phyloP scores from a whole-genome alignment of 2,797 vertebrate genomes.

The Oreochromis grahami region DNA sequence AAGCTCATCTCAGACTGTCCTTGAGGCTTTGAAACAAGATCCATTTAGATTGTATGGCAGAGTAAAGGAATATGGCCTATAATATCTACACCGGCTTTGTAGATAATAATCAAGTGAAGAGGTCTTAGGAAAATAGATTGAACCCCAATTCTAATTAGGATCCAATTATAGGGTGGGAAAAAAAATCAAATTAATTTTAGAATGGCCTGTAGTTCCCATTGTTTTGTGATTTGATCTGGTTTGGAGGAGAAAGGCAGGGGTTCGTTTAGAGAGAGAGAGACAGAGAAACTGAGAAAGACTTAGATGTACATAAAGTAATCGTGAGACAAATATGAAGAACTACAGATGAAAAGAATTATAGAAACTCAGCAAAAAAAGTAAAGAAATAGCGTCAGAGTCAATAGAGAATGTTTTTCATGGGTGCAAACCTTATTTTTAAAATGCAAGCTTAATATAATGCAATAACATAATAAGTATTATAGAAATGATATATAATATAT shows the following conservation, averaged over 20 bases:
- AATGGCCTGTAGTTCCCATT: background rate
- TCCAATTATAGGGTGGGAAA: slow-evolving; percentile 64
- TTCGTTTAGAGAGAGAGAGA: background rate
- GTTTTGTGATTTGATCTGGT: slow-evolving; percentile 10
- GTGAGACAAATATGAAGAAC: background rate
- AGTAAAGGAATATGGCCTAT: slow-evolving; percentile 69
- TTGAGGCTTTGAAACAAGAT: slow-evolving; percentile 77
- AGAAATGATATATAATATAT: background rate
- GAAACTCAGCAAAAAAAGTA: background rate
- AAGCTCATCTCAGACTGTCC: slow-evolving; percentile 59
- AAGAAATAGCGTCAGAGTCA: background rate
- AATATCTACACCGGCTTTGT: slow-evolving; percentile 72
- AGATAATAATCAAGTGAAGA: slow-evolving; percentile 78
- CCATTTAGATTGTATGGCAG: slow-evolving; percentile 73
- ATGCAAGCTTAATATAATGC: background rate
- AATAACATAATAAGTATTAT: background rate
- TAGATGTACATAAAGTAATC: background rate
- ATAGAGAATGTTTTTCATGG: background rate
- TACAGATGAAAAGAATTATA: background rate
- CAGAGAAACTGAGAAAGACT: background rate
- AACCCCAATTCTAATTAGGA: slow-evolving; percentile 73
- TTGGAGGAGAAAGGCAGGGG: background rate
- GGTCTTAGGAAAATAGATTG: slow-evolving; percentile 74
- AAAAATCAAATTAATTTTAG: slow-evolving; percentile 45
- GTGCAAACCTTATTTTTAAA: background rate